These are phyloP conservation scores for Pocota personata DNA, from an alignment of 2,888 invertebrate genomes.

Conservation along the genomic window DNA sequence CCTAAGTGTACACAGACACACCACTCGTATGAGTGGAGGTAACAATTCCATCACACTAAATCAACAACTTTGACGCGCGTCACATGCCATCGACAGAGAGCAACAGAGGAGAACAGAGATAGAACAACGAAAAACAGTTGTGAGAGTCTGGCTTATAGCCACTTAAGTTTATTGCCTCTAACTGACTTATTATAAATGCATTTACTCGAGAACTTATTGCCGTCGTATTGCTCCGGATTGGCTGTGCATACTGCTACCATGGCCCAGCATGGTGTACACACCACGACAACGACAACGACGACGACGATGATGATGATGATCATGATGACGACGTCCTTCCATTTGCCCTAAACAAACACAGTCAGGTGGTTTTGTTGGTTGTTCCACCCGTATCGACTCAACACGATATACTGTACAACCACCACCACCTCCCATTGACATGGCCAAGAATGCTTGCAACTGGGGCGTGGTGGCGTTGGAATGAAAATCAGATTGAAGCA, in stretches of 20 bases:
- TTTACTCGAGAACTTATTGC: conserved; percentile 73
- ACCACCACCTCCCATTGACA: conserved; percentile 8
- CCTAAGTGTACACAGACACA: neutral
- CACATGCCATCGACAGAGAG: neutral
- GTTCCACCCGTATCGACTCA: conserved; percentile 32
- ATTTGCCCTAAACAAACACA: conserved; percentile 61
- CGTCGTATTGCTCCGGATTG: conserved; percentile 54
- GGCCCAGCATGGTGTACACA: neutral
- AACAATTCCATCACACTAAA: conserved; percentile 70
- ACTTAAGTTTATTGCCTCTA: conserved; percentile 74
- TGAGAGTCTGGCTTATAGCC: conserved; percentile 70
- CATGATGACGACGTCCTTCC: conserved; percentile 43
- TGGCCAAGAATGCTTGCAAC: conserved; percentile 16
- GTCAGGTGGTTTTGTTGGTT: conserved; percentile 55
- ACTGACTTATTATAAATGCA: conserved; percentile 74
- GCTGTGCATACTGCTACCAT: conserved; percentile 18
- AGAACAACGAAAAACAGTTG: conserved; percentile 63
- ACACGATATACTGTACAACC: conserved; percentile 40
- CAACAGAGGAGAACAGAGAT: conserved; percentile 18
- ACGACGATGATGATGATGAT: conserved; percentile 11
- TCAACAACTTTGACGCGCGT: conserved; percentile 52
- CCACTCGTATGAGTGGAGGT: neutral
- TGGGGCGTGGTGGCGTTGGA: conserved; percentile 9
- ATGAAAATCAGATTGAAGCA: conserved; percentile 57
- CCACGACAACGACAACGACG: conserved; percentile 1